Base-by-base conservation (phyloP, 1,140 invertebrate genomes). In the Thaumetopoea pityocampa region DNA sequence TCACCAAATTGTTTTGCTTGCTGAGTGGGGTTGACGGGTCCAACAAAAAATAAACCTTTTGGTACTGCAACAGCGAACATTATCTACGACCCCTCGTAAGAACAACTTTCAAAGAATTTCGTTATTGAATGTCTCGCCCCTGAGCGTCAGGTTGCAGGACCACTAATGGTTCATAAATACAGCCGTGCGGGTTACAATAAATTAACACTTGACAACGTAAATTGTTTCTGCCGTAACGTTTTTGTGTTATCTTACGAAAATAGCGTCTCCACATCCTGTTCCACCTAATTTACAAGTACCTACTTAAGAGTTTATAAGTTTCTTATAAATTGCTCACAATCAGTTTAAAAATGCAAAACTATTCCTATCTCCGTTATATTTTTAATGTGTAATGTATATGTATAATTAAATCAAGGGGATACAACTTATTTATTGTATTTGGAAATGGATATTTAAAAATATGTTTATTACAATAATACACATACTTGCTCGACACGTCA, bases 51-150 rank as follows among this genome's bases (percentile, higher is more conserved):
- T 56, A 49, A 33, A 44, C 40, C 43, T 48, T 52, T 47, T 51
- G 41, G 29, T 42, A 47, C 61, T 54, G 65, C 65, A 70, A 78
- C 72, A 72, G 67, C 58, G 58, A 73, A 67, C 63, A 67, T 55
- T 55, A 66, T 63, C 42, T 46, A 41, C 42, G 43, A 34, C 51
- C 64, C 54, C 62, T 61, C 63, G 47, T 46, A 69, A 60, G 47
- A 54, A 51, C 28, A 20, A 45, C 36, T 64, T 69, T 65, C 56
- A 32, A 50, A 60, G 33, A 51, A 53, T 51, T 60, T 63, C 53
- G 66, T 70, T 72, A 77, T 71, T 74, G 50, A 68, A 78, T 70
- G 61, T 74, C 62, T 73, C 61, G 59, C 60, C 57, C 56, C 58
- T 58, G 34, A 44, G 36, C 19, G 30, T 29, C 36, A 14, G 28